Evolutionary conservation across 2,797 vertebrate genomes (phyloP).

Genomic region (Sebastes wilsoni): DNA sequence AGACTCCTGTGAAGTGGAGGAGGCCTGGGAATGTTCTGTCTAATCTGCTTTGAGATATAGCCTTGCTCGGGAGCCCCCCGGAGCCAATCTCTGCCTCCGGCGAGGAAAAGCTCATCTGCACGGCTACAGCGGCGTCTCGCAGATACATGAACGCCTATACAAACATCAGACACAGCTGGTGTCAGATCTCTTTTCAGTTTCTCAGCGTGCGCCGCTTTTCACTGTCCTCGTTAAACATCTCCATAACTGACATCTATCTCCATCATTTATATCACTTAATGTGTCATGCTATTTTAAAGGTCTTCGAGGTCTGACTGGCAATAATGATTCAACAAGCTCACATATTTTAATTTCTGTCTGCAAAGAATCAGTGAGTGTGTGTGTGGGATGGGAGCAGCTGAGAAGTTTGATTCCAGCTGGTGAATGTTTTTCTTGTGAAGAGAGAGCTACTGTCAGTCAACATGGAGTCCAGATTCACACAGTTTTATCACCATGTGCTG

Average conservation of each 20-base stretch:
- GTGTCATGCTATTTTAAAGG: neutral
- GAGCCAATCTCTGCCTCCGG: slow-evolving; percentile 52
- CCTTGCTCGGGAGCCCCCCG: slow-evolving; percentile 19
- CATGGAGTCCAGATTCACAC: slow-evolving; percentile 1
- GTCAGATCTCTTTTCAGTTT: slow-evolving; percentile 7
- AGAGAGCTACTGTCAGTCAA: neutral
- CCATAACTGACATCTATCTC: neutral
- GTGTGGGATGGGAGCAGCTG: neutral
- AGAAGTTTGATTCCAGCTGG: neutral
- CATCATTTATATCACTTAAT: neutral
- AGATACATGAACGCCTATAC: slow-evolving; percentile 48
- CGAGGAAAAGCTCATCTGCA: slow-evolving; percentile 33
- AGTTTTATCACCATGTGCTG: neutral
- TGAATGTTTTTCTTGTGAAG: neutral
- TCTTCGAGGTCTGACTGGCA: neutral
- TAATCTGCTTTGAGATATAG: slow-evolving; percentile 66
- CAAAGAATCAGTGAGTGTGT: neutral
- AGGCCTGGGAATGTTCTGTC: slow-evolving; percentile 65
- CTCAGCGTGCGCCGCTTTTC: neutral
- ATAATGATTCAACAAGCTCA: neutral
- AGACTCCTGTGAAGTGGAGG: slow-evolving; percentile 47
- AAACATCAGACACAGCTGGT: slow-evolving; percentile 64
- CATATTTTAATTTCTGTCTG: neutral
- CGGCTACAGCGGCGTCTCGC: slow-evolving; percentile 29
- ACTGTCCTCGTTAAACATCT: neutral